Evolutionary conservation across 1,140 invertebrate genomes (phyloP).

Genomic region (Macrobrachium nipponense): DNA sequence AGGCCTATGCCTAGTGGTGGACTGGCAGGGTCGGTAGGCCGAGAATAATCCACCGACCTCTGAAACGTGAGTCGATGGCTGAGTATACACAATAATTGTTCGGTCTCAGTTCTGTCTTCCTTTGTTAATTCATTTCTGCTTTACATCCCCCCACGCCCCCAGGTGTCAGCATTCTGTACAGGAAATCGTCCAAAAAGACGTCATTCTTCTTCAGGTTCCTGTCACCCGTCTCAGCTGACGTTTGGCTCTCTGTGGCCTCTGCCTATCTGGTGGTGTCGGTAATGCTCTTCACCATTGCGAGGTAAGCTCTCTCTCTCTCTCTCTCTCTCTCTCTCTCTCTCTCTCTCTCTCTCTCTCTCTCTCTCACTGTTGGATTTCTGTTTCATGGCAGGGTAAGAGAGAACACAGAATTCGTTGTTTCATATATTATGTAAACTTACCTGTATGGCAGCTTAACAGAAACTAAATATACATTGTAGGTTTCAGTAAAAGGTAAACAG

Average conservation of each 20-base stretch:
- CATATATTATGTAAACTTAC: too few species aligned
- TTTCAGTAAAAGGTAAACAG: too few species aligned
- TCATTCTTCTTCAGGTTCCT: conserved; percentile 92
- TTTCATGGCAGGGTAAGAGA: too few species aligned
- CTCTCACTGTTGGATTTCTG: too few species aligned
- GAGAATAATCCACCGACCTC: too few species aligned
- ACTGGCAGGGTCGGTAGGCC: too few species aligned
- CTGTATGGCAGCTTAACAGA: too few species aligned
- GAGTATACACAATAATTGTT: too few species aligned
- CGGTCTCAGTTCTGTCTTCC: not conserved
- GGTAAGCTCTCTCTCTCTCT: conserved; percentile 71
- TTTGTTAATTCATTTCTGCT: not conserved
- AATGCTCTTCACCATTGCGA: conserved; percentile 89
- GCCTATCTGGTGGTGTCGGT: conserved; percentile 92
- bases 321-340: not conserved
- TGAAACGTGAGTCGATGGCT: too few species aligned
- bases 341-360: not conserved
- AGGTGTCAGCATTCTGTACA: conserved; percentile 84
- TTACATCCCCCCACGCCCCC: not conserved
- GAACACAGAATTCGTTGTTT: too few species aligned
- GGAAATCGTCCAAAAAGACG: conserved; percentile 88
- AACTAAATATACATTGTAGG: too few species aligned
- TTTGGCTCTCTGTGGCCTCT: conserved; percentile 95
- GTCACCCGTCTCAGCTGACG: conserved; percentile 88
- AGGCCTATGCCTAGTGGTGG: too few species aligned